phyloP scores from a whole-genome alignment of 2,888 invertebrate genomes.

The Ophioninae sp. region DNA sequence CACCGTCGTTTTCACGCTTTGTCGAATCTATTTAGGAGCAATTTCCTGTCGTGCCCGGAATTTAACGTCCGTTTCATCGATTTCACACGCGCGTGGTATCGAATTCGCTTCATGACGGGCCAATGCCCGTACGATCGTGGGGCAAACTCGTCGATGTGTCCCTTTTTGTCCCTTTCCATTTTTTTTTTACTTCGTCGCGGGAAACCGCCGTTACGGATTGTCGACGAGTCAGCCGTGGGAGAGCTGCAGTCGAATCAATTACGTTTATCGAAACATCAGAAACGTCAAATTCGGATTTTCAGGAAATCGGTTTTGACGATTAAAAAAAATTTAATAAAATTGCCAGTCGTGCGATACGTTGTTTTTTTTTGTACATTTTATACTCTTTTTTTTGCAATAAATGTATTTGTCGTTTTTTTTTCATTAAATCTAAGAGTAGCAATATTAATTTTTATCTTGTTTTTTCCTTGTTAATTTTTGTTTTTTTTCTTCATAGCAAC shows the following conservation, averaged over 20 bases:
- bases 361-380: slow-evolving; percentile 5
- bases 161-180: not conserved
- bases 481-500: slow-evolving; percentile 68
- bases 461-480: not conserved
- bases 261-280: slow-evolving; percentile 27
- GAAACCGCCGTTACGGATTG: slow-evolving; percentile 51
- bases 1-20: slow-evolving; percentile 65
- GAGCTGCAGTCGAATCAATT: slow-evolving; percentile 30
- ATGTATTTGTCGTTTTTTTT: slow-evolving; percentile 67
- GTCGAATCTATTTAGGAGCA: slow-evolving; percentile 67
- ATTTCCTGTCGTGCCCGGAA: slow-evolving; percentile 70
- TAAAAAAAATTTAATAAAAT: not conserved
- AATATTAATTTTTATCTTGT: slow-evolving; percentile 64
- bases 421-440: slow-evolving; percentile 72
- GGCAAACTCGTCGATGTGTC: not conserved
- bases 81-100: slow-evolving; percentile 31
- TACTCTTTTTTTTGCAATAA: slow-evolving; percentile 64
- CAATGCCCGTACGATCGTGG: slow-evolving; percentile 50
- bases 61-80: slow-evolving; percentile 53
- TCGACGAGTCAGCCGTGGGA: slow-evolving; percentile 52
- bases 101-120: slow-evolving; percentile 58
- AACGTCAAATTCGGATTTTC: not conserved
- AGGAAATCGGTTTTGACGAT: too few species aligned
- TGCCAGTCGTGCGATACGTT: not conserved
- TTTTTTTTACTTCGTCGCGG: slow-evolving; percentile 27